phyloP scores from a whole-genome alignment of 2,888 invertebrate genomes.

The Ormyrus rosae region DNA sequence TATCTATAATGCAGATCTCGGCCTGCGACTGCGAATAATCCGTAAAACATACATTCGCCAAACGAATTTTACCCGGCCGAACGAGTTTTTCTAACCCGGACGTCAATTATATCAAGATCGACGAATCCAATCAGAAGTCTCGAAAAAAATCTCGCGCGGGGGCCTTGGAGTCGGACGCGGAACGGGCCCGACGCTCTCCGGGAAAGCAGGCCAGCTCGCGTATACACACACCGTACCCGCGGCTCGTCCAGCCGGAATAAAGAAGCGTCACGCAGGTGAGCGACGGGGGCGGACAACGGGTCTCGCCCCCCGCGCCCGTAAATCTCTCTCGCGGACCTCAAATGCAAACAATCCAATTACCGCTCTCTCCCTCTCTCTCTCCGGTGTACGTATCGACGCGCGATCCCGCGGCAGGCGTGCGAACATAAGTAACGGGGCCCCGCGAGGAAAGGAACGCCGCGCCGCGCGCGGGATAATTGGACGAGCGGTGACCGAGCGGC shows the following conservation, averaged over 20 bases:
- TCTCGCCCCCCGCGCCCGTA: neutral
- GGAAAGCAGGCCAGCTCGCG: neutral
- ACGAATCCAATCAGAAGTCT: no score
- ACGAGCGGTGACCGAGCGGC: constrained; percentile 25
- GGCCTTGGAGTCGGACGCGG: neutral
- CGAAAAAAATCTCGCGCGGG: no score
- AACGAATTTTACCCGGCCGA: no score
- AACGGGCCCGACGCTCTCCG: neutral
- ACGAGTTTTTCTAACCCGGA: no score
- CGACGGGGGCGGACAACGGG: neutral
- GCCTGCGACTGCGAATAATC: no score
- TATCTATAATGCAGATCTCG: no score
- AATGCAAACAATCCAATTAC: constrained; percentile 56
- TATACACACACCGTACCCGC: neutral
- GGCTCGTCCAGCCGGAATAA: neutral
- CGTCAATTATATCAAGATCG: no score
- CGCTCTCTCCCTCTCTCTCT: neutral
- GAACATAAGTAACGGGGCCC: constrained; percentile 26
- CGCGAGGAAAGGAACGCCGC: constrained; percentile 44
- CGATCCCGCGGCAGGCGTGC: neutral
- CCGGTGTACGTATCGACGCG: constrained; percentile 37
- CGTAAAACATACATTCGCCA: no score
- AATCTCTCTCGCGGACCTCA: constrained; percentile 40
- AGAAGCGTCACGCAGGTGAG: neutral
- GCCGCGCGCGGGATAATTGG: constrained; percentile 58